A percentile compares a stretch with the other conserved stretches of the same genome.
phyloP scores from a whole-genome alignment of 2,888 invertebrate genomes.

The Rapana venosa region DNA sequence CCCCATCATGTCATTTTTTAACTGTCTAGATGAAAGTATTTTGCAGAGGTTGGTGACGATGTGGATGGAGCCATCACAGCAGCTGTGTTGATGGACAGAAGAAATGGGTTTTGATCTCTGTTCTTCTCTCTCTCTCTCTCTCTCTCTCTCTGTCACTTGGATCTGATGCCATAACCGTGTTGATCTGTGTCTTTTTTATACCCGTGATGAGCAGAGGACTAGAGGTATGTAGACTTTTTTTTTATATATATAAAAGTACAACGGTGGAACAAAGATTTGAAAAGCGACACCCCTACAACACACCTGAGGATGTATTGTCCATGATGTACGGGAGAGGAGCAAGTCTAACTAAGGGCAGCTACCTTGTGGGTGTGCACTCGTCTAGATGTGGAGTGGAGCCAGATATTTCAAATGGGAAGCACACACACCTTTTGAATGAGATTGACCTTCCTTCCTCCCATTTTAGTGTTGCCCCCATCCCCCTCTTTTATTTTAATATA shows the following conservation, averaged over 20 bases:
- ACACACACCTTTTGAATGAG: background rate
- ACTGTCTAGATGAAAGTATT: background rate
- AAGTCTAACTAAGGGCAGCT: conserved; percentile 15
- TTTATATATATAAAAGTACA: background rate
- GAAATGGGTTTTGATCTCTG: background rate
- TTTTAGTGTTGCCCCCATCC: background rate
- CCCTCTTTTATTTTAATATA: background rate
- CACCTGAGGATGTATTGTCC: background rate
- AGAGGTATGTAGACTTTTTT: too few species aligned
- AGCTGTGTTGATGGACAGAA: background rate
- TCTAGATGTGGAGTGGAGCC: background rate
- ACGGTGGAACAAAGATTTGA: background rate
- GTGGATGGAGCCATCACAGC: background rate
- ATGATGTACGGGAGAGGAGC: background rate
- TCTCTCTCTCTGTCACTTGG: background rate
- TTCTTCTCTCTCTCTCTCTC: background rate
- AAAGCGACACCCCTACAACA: background rate
- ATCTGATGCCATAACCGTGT: background rate
- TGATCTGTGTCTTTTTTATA: background rate
- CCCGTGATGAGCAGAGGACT: too few species aligned
- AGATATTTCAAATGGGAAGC: background rate
- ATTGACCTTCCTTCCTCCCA: background rate
- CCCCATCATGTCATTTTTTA: background rate
- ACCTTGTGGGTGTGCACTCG: background rate
- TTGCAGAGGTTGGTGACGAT: background rate